Percentiles rank a stretch among this genome's conserved stretches.
Evolutionary conservation across 2,888 invertebrate genomes (phyloP).

Genomic region (Diachrysia chrysitis): DNA sequence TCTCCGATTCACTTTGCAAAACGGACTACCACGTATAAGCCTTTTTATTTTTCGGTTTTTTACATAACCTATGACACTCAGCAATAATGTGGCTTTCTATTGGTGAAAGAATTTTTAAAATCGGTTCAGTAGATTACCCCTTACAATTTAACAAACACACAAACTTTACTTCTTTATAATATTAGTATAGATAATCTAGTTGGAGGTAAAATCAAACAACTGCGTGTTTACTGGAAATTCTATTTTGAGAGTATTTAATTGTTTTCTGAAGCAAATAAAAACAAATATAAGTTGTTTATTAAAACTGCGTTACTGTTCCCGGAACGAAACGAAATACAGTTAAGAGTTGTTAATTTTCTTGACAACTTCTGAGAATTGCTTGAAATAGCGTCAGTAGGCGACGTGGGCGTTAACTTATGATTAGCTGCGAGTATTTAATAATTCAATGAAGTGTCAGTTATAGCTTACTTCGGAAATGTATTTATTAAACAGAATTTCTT

Average conservation of each 20-base stretch:
- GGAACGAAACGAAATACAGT: background rate
- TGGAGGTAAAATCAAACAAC: background rate
- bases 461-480: background rate
- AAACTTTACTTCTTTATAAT: too few species aligned
- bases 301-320: conserved; percentile 5
- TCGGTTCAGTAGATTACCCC: too few species aligned
- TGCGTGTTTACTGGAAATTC: background rate
- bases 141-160: too few species aligned
- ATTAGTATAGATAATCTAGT: too few species aligned
- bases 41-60: too few species aligned
- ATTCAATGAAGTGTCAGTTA: background rate
- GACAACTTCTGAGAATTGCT: conserved; percentile 1
- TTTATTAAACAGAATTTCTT: too few species aligned
- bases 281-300: background rate
- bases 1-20: too few species aligned
- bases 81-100: too few species aligned
- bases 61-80: too few species aligned
- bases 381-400: conserved; percentile 2
- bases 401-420: conserved; percentile 1
- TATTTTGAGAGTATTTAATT: background rate
- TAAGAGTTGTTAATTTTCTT: conserved; percentile 3
- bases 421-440: conserved; percentile 1
- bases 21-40: too few species aligned
- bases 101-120: too few species aligned
- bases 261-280: background rate